Base-by-base conservation (phyloP, 2,797 vertebrate genomes). In the Knipowitschia caucasica region DNA sequence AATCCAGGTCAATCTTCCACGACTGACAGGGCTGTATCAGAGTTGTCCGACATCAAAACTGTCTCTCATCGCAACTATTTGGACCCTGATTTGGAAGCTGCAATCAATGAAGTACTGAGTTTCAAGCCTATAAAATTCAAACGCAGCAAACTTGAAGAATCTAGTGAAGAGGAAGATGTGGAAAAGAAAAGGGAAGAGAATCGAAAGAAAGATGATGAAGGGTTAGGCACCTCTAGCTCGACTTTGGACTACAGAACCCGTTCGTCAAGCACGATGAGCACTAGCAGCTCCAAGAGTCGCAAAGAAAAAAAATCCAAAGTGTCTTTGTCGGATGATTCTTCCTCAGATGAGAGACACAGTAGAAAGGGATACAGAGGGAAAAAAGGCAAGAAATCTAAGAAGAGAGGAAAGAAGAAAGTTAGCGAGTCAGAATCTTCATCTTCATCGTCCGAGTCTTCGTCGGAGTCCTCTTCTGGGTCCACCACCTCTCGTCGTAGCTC, bases 21-120 rank as follows among this genome's bases (percentile, higher is more conserved):
- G 10, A 80, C 91, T 1, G 92, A 91, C 0, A 80, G 85, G 1
- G 74, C 58, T 39, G 44, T 25, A 14, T 4, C 57, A 1, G 86
- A 88, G 1, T 30, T 65, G 4, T 74, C 89, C 0, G 78, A 91
- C 0, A 14, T 82, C 42, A 91, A 88, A 60, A 74, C 93, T 0
- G 88, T 85, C 33, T 67, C 87, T 21, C 94, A 93, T 31, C 92
- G 86, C 56, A 95, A 92, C 78, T 98, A 94, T 84, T 79, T 99
- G 35, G 97, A 99, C 82, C 95, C 96, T 0, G 94, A 95, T 54
- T 81, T 99, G 63, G 97, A 99, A 73, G 94, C 95, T 0, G 95
- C 97, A 42, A 99, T 99, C 81, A 93, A 93, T 0, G 96, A 99
- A 80, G 96, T 99, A 50, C 80, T 99, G 65, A 97, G 91, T 82